Percentiles rank a stretch among this genome's conserved stretches.
These are phyloP conservation scores for Panthera uncia DNA, from an alignment of 2,113 vertebrate species.

Conservation along the genomic window DNA sequence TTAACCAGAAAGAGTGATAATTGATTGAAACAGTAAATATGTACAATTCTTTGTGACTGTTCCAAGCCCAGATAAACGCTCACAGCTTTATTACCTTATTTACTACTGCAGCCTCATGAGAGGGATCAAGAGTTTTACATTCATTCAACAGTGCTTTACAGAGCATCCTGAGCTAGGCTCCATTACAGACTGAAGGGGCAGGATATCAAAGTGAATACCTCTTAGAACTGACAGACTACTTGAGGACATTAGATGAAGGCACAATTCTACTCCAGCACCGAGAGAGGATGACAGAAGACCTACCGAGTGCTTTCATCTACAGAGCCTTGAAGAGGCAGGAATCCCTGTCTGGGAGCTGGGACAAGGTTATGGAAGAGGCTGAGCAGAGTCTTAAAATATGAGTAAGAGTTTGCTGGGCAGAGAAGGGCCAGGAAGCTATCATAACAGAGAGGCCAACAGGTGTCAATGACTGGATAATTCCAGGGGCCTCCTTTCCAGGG, in stretches of 20 bases:
- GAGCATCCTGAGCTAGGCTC: background rate
- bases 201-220: background rate
- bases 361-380: background rate
- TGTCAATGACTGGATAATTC: background rate
- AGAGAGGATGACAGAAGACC: background rate
- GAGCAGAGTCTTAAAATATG: background rate
- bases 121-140: background rate
- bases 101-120: background rate
- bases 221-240: too few species aligned
- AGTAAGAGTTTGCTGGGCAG: background rate
- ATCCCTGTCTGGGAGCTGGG: background rate
- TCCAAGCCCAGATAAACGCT: background rate
- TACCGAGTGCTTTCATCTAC: background rate
- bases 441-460: background rate
- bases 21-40: background rate
- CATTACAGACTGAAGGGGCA: background rate
- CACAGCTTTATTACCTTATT: background rate
- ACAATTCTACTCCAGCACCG: accelerated
- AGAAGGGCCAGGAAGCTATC: background rate
- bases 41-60: background rate
- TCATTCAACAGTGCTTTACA: background rate
- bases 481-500: background rate
- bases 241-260: background rate
- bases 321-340: background rate
- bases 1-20: background rate